A percentile compares a stretch with the other conserved stretches of the same genome.
Evolutionary conservation across 2,888 invertebrate species (phyloP).

Genomic region (Argyresthia goedartella): DNA sequence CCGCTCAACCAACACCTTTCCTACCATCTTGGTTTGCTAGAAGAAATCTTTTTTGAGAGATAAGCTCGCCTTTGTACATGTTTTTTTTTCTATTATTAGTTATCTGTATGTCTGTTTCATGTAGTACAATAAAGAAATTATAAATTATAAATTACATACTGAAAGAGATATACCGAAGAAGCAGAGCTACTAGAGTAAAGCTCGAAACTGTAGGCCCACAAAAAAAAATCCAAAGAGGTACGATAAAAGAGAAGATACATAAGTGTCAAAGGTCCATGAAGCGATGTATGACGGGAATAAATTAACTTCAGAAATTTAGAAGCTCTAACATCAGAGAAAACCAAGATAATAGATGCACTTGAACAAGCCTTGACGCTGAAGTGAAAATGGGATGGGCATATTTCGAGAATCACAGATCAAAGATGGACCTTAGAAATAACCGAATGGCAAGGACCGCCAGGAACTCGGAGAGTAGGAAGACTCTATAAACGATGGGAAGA

Average conservation of each 20-base stretch:
- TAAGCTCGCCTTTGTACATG: too few relatives aligned
- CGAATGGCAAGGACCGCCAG: too few relatives aligned
- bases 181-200: slow-evolving; percentile 6
- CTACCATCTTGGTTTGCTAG: too few relatives aligned
- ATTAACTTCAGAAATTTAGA: neutral
- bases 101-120: too few relatives aligned
- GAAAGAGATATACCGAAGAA: slow-evolving; percentile 7
- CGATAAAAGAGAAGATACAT: neutral
- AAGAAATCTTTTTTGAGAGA: too few relatives aligned
- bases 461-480: too few relatives aligned
- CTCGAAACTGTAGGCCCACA: slow-evolving; percentile 6
- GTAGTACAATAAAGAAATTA: too few relatives aligned
- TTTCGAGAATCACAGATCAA: neutral
- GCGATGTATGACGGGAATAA: neutral
- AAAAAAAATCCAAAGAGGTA: slow-evolving; percentile 3
- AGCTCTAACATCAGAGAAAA: neutral
- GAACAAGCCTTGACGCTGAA: too few relatives aligned
- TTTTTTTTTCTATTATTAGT: too few relatives aligned
- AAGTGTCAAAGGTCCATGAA: neutral
- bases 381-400: slow-evolving; percentile 11
- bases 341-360: neutral
- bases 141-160: too few relatives aligned
- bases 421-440: neutral
- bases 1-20: too few relatives aligned
- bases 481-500: neutral